Evolutionary conservation across 2,113 vertebrate species (phyloP), one percentile per base, ranked within the genome.

Genomic region (Lichenostomus cassidix): DNA sequence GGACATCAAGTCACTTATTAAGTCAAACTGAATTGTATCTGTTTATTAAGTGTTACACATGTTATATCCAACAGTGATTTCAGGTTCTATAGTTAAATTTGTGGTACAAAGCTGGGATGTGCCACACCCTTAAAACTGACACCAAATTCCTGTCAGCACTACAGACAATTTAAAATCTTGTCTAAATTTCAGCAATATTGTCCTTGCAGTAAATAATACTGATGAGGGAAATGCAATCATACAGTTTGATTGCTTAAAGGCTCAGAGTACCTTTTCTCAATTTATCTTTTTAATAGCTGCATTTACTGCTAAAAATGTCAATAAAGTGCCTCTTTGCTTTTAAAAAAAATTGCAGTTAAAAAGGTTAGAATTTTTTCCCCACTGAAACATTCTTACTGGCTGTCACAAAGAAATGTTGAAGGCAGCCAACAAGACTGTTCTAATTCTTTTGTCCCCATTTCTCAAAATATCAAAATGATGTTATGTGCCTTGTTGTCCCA

Each of bases 361-460:
- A 88, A 42, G 15, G 15, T 55, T 25, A 42, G 58, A 50, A 42
- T 16, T 71, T 73, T 74, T 85, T 50, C 50, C 56, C 37, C 56
- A 4, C 22, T 87, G 42, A 37, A 77, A 68, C 79, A 73, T 76
- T 25, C 79, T 92, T 55, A 15, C 75, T 84, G 55, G 35, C 70
- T 87, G 11, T 28, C 89, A n/a, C 1, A 6, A 83, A 82, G 82
- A 86, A 91, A 31, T 59, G 64, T 55, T 64, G 52, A 77, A 70
- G 92, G 89, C 95, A 93, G 42, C 42, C 74, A 69, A 60, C 55
- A 46, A 92, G 96, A 96, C 69, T 78, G 97, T 93, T 97, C 98
- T 96, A 90, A 97, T 98, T 98, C 53, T 76, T 93, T 91, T 92
- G 98, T 76, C 96, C 97, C 91, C 87, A 0, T 97, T 98, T 98